phyloP scores from a whole-genome alignment of 1,140 invertebrate species.

The Macrosteles quadrilineatus region DNA sequence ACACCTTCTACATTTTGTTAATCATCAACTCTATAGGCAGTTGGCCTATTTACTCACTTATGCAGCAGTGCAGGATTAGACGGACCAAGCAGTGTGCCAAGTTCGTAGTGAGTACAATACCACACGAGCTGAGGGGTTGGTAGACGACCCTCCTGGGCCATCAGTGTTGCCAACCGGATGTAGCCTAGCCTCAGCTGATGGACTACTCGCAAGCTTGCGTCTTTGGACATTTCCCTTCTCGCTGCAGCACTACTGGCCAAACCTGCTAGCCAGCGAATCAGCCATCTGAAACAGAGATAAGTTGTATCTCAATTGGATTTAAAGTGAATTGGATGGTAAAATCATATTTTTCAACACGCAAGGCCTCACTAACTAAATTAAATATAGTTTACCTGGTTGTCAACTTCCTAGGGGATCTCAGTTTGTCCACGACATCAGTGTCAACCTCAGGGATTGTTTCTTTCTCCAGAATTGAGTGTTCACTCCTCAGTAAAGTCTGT shows the following conservation, averaged over 20 bases:
- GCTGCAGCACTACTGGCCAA: conserved; percentile 61
- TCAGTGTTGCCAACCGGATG: conserved; percentile 56
- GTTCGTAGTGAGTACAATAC: conserved; percentile 68
- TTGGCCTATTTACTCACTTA: no score
- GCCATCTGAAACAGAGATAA: conserved; percentile 47
- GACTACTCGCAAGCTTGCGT: conserved; percentile 57
- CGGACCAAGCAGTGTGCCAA: conserved; percentile 57
- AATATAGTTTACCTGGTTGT: conserved; percentile 52
- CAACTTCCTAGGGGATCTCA: conserved; percentile 55
- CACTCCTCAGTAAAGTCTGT: conserved; percentile 50
- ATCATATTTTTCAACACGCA: background rate
- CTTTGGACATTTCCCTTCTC: conserved; percentile 68
- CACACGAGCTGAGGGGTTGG: conserved; percentile 68
- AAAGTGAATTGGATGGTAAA: background rate
- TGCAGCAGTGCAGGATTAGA: conserved; percentile 53
- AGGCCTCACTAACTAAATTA: conserved; percentile 3
- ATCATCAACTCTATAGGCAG: no score
- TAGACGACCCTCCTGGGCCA: conserved; percentile 63
- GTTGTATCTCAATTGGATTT: no score
- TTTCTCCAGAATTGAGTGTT: background rate
- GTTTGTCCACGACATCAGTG: conserved; percentile 46
- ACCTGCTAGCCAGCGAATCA: conserved; percentile 59
- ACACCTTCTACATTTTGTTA: no score
- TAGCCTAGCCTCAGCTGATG: conserved; percentile 65
- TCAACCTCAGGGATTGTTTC: conserved; percentile 45